Evolutionary conservation across 2,797 vertebrate species (phyloP), one percentile per base, ranked within the genome.

Genomic region (Sternotherus odoratus): DNA sequence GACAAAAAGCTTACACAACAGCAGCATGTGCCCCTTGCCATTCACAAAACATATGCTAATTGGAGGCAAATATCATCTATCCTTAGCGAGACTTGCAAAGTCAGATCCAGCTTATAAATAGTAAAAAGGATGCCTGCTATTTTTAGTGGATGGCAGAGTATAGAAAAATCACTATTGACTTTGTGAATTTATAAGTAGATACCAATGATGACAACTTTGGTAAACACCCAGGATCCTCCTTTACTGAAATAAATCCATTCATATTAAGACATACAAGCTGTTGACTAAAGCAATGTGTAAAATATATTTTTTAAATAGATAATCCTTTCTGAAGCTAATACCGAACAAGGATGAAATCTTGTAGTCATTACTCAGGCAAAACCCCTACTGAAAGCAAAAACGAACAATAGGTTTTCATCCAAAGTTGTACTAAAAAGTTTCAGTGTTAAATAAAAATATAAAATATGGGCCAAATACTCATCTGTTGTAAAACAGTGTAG

Each of bases 11-110:
- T 0, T 7, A 6, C 36, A 12, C 63, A 60, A 89, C 54, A 43
- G 12, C 80, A 8, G 72, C 2, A 11, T 3, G 77, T 94, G 90
- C 83, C 93, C 90, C 92, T 82, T 78, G 94, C 91, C 96, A 96
- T 93, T 97, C 97, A 95, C 95, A 96, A 95, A 95, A 93, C 83
- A 43, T 81, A 93, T 94, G 96, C 91, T 94, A 94, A 96, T 90
- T 94, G 92, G 90, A 95, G 94, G 86, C 93, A 97, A 96, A 97
- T 75, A 92, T 21, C 92, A 82, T 26, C 92, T 24, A 13, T 74
- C 91, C 94, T 81, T 69, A 90, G 84, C 2, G 83, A 95, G 89
- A 92, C 78, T 88, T 39, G 28, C 72, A 33, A 85, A 85, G 75
- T 26, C 3, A 1, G 74, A 9, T 21, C 79, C 60, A 86, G 75